phyloP scores from a whole-genome alignment of 2,113 vertebrate species.

The Leptosomus discolor region DNA sequence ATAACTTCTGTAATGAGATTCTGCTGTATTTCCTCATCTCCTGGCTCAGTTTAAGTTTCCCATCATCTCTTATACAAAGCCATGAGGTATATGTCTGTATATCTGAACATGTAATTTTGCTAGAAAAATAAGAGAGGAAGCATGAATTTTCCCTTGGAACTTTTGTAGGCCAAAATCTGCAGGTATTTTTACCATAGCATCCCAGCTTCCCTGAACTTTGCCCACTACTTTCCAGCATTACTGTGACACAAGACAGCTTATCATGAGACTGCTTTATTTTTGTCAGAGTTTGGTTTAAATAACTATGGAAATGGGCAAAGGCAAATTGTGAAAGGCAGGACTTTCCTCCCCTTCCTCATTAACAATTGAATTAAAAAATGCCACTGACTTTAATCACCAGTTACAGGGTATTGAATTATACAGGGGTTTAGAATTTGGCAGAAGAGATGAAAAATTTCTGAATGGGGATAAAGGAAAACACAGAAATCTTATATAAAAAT shows the following conservation, averaged over 20 bases:
- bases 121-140: neutral
- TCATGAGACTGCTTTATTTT: neutral
- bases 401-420: neutral
- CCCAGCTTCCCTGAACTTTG: neutral
- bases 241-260: neutral
- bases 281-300: neutral
- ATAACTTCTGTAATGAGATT: neutral
- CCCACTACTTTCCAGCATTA: neutral
- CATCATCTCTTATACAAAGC: neutral
- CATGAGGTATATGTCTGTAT: neutral
- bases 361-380: conserved; percentile 1
- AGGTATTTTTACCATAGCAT: neutral
- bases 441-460: conserved; percentile 20
- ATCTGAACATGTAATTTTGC: neutral
- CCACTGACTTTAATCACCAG: conserved; percentile 14
- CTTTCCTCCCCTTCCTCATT: neutral
- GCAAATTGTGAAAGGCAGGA: neutral
- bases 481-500: conserved; percentile 22
- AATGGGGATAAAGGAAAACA: conserved; percentile 46
- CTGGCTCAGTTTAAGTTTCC: neutral
- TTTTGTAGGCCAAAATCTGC: neutral
- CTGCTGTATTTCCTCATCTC: neutral
- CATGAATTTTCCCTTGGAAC: neutral
- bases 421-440: neutral
- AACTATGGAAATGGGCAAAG: neutral